Evolutionary conservation across 2,113 vertebrate genomes (phyloP).

Genomic region (Euleptes europaea): DNA sequence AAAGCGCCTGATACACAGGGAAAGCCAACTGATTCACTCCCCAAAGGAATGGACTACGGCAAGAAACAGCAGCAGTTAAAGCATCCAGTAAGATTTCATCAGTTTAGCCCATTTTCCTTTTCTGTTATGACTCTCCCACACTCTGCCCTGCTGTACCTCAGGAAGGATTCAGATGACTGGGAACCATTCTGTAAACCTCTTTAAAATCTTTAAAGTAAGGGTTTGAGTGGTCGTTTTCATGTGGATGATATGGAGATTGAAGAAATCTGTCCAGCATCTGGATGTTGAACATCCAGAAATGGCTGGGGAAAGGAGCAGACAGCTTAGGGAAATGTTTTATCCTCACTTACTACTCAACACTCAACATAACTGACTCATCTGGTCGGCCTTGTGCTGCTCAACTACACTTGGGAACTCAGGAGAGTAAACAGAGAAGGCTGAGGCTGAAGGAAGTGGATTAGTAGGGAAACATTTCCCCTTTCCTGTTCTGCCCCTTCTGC

Average conservation of each 20-base stretch:
- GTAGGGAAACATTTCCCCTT: no score
- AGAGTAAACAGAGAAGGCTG: no score
- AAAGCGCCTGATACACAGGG: fast-evolving
- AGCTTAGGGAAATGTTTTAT: not conserved
- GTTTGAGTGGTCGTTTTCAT: no score
- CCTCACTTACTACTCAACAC: not conserved
- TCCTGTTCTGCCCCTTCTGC: no score
- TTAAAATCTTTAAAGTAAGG: not conserved
- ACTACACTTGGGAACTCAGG: not conserved
- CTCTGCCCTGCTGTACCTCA: not conserved
- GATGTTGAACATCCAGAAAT: not conserved
- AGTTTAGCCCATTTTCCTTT: not conserved
- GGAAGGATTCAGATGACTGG: not conserved
- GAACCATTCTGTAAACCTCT: not conserved
- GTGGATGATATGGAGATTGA: no score
- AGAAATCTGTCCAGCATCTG: not conserved
- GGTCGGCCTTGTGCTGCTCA: not conserved
- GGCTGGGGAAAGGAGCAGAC: not conserved
- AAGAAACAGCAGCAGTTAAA: not conserved
- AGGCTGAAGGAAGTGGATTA: no score
- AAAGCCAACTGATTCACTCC: not conserved
- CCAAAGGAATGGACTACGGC: not conserved
- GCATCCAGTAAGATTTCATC: not conserved
- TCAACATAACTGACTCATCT: not conserved
- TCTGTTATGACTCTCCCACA: not conserved